These are phyloP conservation scores for Chironomus striatipennis DNA, from an alignment of 1,140 invertebrate species.

Conservation along the genomic window DNA sequence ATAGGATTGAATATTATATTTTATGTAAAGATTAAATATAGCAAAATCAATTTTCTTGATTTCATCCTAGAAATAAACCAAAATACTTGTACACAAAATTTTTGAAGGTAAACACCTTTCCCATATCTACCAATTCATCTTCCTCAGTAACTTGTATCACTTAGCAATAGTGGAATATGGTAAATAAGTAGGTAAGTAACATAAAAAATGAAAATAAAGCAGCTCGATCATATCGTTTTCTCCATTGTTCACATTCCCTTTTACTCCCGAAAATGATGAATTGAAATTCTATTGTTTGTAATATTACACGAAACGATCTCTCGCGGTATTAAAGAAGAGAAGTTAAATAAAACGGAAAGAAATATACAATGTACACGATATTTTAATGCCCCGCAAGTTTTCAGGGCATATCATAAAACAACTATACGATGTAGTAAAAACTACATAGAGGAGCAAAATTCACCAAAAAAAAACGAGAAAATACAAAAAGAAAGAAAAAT, in stretches of 20 bases:
- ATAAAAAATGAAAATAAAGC: neutral
- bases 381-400: neutral
- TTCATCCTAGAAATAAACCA: no score
- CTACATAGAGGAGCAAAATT: no score
- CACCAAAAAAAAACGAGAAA: neutral
- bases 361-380: neutral
- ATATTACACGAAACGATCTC: neutral
- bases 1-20: no score
- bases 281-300: conserved; percentile 14
- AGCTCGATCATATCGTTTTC: conserved; percentile 12
- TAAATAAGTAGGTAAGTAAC: neutral
- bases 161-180: neutral
- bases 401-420: conserved; percentile 1
- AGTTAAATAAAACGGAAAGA: no score
- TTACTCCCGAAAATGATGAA: neutral
- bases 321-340: no score
- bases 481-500: neutral
- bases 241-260: neutral
- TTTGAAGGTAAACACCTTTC: neutral
- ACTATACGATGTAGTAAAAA: neutral
- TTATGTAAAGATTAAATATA: no score
- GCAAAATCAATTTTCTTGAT: no score
- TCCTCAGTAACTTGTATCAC: neutral
- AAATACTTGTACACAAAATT: neutral
- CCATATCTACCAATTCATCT: neutral